A percentile compares a stretch with the other conserved stretches of the same genome.
Evolutionary conservation across 2,113 vertebrate species (phyloP).

Genomic region (Columba livia): DNA sequence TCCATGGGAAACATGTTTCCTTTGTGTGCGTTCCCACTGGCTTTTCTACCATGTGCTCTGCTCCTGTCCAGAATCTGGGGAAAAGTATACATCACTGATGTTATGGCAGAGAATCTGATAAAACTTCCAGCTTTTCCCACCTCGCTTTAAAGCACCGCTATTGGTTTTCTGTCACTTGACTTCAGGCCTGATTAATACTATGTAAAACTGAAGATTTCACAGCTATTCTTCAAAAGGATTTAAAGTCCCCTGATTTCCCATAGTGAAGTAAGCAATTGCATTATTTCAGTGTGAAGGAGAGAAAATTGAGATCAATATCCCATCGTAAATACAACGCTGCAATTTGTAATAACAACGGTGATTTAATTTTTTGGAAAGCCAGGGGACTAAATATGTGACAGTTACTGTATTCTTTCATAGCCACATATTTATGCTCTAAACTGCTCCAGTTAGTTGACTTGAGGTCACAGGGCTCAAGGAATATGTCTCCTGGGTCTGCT

Average conservation of each 20-base stretch:
- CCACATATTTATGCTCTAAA: background rate
- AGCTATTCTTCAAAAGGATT: conserved; percentile 57
- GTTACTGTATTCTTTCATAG: conserved; percentile 2
- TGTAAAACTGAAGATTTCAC: conserved; percentile 55
- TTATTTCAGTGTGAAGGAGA: conserved; percentile 53
- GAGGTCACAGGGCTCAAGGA: background rate
- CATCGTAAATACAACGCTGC: conserved; percentile 32
- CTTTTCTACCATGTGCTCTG: background rate
- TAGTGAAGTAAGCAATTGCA: conserved; percentile 52
- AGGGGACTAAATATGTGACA: background rate
- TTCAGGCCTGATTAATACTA: conserved; percentile 56
- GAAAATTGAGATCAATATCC: conserved; percentile 67
- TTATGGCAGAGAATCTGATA: background rate
- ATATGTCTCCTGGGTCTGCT: background rate
- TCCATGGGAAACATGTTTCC: background rate
- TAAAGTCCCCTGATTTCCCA: conserved; percentile 42
- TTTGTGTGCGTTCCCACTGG: background rate
- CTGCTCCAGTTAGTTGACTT: background rate
- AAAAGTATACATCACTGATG: background rate
- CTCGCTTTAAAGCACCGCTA: background rate
- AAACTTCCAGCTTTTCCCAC: background rate
- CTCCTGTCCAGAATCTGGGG: background rate
- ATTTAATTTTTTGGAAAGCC: conserved; percentile 50
- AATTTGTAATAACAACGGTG: conserved; percentile 35
- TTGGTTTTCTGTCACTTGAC: conserved; percentile 48